Base-by-base conservation (phyloP, 2,888 invertebrate species). In the Seladonia tumulorum region DNA sequence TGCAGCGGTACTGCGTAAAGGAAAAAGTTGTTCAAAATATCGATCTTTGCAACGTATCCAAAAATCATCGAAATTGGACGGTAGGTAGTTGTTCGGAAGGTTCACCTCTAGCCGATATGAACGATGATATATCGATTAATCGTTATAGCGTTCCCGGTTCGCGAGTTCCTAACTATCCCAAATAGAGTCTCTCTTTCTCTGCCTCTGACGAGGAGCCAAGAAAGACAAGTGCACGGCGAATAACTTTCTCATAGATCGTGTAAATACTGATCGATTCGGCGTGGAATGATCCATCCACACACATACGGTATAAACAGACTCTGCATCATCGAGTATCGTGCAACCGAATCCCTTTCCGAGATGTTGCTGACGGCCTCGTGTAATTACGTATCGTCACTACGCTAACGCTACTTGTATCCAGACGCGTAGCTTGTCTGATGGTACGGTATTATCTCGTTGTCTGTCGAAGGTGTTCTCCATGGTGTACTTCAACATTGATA, bases 221-320 rank as follows among this genome's bases (percentile, higher is more conserved):
- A 70, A 39, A 70, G 42, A 42, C 42, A 39, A 63, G 29, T 63
- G 29, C 63, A 63, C 63, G 63, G 63, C 29, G 29, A 63, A 29
- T 63, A 63, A 18, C 29, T 16, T 29, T 63, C 29, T 63, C 16
- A 3, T 16, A 12, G n/a, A 57, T 57, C 57, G 57, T n/a, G 4
- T 22, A 12, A 57, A 57, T 12, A n/a, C 57, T 63, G 29, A 63
- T 63, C 63, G 63, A 29, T 63, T 29, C 70, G 68, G n/a, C 42
- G 39, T 39, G 42, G 72, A 42, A 35, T 29, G 63, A 63, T 63
- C 29, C 63, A 63, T 1, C 57, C 57, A 57, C 57, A 4, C 18
- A 29, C 16, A 63, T 18, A 86, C 82, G 89, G 90, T 90, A 90
- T 90, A 90, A 90, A 90, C 90, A 90, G 90, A 90, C 90, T 90